A percentile compares a stretch with the other conserved stretches of the same genome.
These are phyloP conservation scores for Scortum barcoo DNA, from an alignment of 2,113 vertebrate genomes.

Conservation along the genomic window DNA sequence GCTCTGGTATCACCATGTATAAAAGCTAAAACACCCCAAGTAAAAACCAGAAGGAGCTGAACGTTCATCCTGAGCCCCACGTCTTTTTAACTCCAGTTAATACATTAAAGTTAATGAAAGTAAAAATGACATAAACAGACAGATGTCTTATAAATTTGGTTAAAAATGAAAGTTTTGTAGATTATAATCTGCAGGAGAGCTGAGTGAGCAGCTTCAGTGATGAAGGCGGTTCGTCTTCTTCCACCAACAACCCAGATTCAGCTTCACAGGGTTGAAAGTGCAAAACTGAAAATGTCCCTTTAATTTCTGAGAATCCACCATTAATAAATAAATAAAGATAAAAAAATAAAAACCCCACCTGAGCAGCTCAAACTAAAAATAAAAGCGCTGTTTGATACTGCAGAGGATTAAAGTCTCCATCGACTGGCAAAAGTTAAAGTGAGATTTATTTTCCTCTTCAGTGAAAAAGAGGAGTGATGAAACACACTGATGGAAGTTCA, in stretches of 20 bases:
- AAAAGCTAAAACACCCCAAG: too few species aligned
- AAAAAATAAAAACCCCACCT: neutral
- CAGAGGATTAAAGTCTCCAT: neutral
- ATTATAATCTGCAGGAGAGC: neutral
- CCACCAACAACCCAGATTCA: neutral
- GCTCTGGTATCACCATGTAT: too few species aligned
- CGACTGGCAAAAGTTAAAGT: neutral
- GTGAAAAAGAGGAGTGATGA: neutral
- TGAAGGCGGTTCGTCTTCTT: neutral
- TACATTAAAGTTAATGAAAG: too few species aligned
- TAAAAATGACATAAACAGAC: neutral
- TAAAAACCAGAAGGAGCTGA: too few species aligned
- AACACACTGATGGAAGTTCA: neutral
- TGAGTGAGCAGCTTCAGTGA: too few species aligned
- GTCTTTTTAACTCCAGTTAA: too few species aligned
- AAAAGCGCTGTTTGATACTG: neutral
- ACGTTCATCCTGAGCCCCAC: too few species aligned
- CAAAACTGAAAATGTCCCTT: neutral
- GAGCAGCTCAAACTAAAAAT: neutral
- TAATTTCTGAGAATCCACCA: neutral
- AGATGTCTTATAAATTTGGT: neutral
- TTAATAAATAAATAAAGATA: neutral
- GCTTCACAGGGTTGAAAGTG: neutral
- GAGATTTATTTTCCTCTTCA: neutral
- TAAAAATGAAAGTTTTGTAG: too few species aligned